Evolutionary conservation across 2,888 invertebrate genomes (phyloP).

Genomic region (Plusia festucae): DNA sequence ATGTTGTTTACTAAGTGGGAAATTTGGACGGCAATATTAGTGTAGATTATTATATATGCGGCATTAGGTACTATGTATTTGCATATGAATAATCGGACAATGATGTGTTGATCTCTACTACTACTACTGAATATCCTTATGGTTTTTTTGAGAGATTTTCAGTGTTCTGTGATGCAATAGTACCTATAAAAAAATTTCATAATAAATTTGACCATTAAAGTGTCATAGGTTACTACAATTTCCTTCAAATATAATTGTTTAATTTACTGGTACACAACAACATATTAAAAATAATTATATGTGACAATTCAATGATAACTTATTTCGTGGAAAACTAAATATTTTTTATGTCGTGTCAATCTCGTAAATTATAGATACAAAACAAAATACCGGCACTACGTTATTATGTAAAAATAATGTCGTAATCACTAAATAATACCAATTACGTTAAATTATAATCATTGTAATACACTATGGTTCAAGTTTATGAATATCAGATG

Average conservation of each 20-base stretch:
- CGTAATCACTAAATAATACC: constrained; percentile 49
- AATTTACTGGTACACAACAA: background rate
- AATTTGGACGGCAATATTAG: background rate
- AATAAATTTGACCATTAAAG: too few species aligned
- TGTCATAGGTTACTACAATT: background rate
- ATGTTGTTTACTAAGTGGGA: background rate
- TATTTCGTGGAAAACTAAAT: constrained; percentile 6
- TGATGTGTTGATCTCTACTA: too few species aligned
- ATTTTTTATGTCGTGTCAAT: constrained; percentile 42
- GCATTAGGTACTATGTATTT: too few species aligned
- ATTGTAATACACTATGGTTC: constrained; percentile 21
- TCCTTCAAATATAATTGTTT: background rate
- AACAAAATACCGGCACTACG: constrained; percentile 43
- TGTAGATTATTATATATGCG: background rate
- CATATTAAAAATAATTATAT: constrained; percentile 1
- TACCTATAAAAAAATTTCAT: too few species aligned
- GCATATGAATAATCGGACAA: too few species aligned
- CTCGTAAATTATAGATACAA: constrained; percentile 34
- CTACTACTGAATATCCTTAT: too few species aligned
- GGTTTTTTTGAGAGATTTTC: too few species aligned
- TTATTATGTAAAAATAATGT: constrained; percentile 46
- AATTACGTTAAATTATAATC: constrained; percentile 44
- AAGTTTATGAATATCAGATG: constrained; percentile 31
- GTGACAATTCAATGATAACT: constrained; percentile 24
- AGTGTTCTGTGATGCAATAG: too few species aligned